These are phyloP conservation scores for Catagonus wagneri DNA, from an alignment of 2,113 vertebrate species.

Conservation along the genomic window DNA sequence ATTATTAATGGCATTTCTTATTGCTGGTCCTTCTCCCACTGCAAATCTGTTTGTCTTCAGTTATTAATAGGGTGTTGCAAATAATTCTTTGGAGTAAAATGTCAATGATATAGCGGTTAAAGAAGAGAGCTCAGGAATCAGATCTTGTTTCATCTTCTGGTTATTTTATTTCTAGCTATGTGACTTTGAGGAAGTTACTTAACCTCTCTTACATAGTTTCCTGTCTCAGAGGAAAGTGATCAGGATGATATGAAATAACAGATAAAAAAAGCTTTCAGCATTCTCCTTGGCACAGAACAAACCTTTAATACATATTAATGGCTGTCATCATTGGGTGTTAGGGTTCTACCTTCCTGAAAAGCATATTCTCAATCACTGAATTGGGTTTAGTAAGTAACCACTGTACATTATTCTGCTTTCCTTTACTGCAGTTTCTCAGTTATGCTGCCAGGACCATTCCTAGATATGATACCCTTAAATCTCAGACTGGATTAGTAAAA, in stretches of 20 bases:
- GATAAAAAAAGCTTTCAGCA: neutral
- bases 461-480: neutral
- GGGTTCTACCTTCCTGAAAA: neutral
- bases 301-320: neutral
- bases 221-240: neutral
- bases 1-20: constrained; percentile 84
- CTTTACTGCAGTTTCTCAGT: constrained; percentile 62
- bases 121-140: neutral
- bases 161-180: neutral
- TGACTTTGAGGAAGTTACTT: neutral
- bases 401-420: constrained; percentile 13
- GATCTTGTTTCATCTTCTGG: neutral
- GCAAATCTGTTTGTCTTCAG: neutral
- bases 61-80: neutral
- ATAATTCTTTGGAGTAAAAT: constrained; percentile 10
- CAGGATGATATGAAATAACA: neutral
- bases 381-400: neutral
- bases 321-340: neutral
- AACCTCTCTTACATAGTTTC: neutral
- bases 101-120: neutral
- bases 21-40: neutral
- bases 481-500: neutral
- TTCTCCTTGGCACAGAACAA: neutral
- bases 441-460: neutral
- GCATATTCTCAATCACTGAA: neutral